These are phyloP conservation scores for Nestor notabilis DNA, from an alignment of 2,113 vertebrate genomes.

Conservation along the genomic window DNA sequence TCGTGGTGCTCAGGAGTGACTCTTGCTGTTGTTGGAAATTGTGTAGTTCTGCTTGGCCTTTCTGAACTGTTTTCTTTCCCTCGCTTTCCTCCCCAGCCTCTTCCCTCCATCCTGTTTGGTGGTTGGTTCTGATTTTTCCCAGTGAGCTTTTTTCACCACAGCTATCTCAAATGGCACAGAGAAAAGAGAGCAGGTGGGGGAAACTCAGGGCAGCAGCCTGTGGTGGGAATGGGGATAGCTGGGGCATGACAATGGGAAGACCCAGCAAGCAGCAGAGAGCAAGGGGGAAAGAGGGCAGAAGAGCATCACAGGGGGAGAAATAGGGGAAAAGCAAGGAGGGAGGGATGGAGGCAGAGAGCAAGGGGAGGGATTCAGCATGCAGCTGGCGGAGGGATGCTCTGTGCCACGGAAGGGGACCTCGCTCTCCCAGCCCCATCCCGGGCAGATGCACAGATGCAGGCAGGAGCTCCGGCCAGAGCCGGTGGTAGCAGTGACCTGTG, in stretches of 20 bases:
- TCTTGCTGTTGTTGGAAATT: slow-evolving; percentile 1
- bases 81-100: background rate
- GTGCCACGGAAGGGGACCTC: rapidly evolving
- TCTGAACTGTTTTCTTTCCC: background rate
- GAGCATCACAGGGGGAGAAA: rapidly evolving
- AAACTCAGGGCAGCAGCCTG: background rate
- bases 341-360: background rate
- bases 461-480: background rate
- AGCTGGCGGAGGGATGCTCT: background rate
- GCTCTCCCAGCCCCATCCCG: rapidly evolving
- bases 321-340: background rate
- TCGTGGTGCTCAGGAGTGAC: background rate
- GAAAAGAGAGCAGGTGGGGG: background rate
- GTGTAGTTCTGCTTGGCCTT: background rate
- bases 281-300: background rate
- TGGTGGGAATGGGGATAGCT: background rate
- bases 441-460: background rate
- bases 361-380: background rate
- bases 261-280: background rate
- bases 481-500: background rate
- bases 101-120: background rate
- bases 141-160: rapidly evolving
- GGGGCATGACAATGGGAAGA: background rate
- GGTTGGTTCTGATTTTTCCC: background rate
- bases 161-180: background rate